phyloP scores from a whole-genome alignment of 2,113 vertebrate genomes.

The Hepsetus odoe region DNA sequence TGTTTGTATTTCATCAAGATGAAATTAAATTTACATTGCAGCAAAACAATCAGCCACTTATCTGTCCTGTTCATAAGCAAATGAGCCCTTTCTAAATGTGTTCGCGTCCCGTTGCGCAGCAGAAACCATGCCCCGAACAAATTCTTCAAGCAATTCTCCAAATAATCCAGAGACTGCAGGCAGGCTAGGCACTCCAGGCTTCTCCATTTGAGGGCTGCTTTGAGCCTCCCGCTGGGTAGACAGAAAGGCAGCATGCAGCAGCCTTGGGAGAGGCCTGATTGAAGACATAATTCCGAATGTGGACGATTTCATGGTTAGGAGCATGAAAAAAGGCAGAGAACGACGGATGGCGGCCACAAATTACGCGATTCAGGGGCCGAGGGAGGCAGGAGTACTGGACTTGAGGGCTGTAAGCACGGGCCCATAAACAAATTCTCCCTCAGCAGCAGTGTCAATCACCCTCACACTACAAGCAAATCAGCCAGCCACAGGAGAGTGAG shows the following conservation, averaged over 20 bases:
- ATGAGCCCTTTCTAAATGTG: neutral
- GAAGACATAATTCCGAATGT: slow-evolving; percentile 75
- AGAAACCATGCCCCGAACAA: neutral
- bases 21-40: neutral
- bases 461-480: slow-evolving; percentile 59
- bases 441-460: slow-evolving; percentile 58
- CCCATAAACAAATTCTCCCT: slow-evolving; percentile 59
- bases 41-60: slow-evolving; percentile 1
- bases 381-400: slow-evolving; percentile 25
- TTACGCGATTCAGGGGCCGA: slow-evolving; percentile 47
- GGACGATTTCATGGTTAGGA: slow-evolving; percentile 73
- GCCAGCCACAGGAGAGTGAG: slow-evolving; percentile 36
- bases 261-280: slow-evolving; percentile 71
- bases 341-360: slow-evolving; percentile 61
- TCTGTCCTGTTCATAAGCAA: slow-evolving; percentile 16
- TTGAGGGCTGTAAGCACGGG: slow-evolving; percentile 4
- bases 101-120: neutral
- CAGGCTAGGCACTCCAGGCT: neutral
- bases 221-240: slow-evolving; percentile 58
- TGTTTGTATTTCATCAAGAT: neutral
- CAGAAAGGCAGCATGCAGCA: slow-evolving; percentile 59
- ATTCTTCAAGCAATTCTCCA: neutral
- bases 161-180: slow-evolving; percentile 15
- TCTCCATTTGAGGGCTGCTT: slow-evolving; percentile 5
- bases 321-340: slow-evolving; percentile 67